These are phyloP conservation scores for Cosmia trapezina DNA, from an alignment of 2,888 invertebrate species.

Conservation along the genomic window DNA sequence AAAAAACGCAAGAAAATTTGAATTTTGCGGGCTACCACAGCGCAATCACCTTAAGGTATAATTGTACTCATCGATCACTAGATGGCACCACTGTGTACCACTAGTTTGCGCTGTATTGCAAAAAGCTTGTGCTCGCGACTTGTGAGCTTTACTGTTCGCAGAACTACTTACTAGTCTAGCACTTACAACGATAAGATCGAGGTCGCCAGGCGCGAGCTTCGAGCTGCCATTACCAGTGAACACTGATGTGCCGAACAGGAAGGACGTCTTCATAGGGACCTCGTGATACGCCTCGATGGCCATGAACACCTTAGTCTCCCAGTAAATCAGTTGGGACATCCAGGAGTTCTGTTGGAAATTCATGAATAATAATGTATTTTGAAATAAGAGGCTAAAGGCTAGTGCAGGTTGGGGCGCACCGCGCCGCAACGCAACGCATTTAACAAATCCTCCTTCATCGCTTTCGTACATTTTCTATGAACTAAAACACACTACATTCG, in stretches of 20 bases:
- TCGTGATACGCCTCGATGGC: conserved; percentile 82
- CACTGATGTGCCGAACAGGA: conserved; percentile 81
- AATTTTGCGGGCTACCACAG: too few relatives aligned
- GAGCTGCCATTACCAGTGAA: conserved; percentile 81
- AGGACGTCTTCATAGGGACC: conserved; percentile 74
- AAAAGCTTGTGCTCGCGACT: too few relatives aligned
- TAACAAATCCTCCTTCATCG: background rate
- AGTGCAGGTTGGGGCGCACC: too few relatives aligned
- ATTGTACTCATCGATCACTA: too few relatives aligned
- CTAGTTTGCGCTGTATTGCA: too few relatives aligned
- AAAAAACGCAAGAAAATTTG: too few relatives aligned
- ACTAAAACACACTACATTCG: background rate
- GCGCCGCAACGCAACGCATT: background rate
- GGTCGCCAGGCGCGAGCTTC: conserved; percentile 77
- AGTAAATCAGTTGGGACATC: conserved; percentile 83
- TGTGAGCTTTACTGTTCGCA: too few relatives aligned
- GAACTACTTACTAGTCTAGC: too few relatives aligned
- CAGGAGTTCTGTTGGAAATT: conserved; percentile 75
- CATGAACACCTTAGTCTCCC: conserved; percentile 85
- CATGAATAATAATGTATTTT: background rate
- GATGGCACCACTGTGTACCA: too few relatives aligned
- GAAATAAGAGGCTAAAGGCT: background rate
- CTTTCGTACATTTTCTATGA: background rate
- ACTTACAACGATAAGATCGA: conserved; percentile 78
- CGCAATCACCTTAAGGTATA: too few relatives aligned